Evolutionary conservation across 2,888 invertebrate genomes (phyloP).

Genomic region (Patella ulyssiponensis): DNA sequence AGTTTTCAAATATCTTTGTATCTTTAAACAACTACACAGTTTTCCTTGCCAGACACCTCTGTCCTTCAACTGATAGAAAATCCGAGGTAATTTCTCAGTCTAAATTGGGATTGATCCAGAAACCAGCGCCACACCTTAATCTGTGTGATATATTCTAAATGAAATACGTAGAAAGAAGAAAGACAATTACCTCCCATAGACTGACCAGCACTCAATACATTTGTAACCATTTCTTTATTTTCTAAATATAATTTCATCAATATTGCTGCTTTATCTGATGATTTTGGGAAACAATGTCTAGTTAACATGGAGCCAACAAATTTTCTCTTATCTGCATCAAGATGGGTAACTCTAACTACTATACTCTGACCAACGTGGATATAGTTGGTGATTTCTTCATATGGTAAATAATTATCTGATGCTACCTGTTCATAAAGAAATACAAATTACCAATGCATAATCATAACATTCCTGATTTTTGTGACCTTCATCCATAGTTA

Average conservation of each 20-base stretch:
- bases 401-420: neutral
- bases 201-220: neutral
- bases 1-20: too few relatives aligned
- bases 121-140: too few relatives aligned
- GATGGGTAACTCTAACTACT: neutral
- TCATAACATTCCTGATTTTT: too few relatives aligned
- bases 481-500: too few relatives aligned
- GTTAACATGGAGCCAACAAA: constrained; percentile 8
- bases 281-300: neutral
- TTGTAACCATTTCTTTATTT: neutral
- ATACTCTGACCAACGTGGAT: constrained; percentile 2
- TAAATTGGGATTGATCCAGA: too few relatives aligned
- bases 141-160: too few relatives aligned
- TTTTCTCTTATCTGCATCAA: neutral
- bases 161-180: too few relatives aligned
- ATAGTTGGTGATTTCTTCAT: neutral
- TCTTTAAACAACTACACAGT: too few relatives aligned
- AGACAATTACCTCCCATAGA: neutral
- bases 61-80: too few relatives aligned
- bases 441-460: too few relatives aligned
- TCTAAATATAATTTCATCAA: constrained; percentile 4
- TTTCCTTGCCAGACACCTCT: too few relatives aligned
- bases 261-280: neutral
- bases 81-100: too few relatives aligned
- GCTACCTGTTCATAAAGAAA: neutral